A percentile compares a stretch with the other conserved stretches of the same genome.
Evolutionary conservation across 2,888 invertebrate species (phyloP).

Genomic region (Synergus umbraculus): DNA sequence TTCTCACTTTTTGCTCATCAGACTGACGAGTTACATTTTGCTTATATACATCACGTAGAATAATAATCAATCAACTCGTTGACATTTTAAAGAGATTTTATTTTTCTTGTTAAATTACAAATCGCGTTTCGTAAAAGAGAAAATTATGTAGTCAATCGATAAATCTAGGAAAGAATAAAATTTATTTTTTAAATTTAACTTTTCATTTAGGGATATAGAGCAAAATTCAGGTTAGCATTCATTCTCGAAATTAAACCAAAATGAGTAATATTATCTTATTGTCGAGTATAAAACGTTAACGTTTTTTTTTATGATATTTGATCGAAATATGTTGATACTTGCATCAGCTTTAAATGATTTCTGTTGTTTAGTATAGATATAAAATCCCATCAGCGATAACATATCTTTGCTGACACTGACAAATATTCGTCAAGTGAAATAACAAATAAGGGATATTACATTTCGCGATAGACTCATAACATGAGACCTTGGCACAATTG

Average conservation of each 20-base stretch:
- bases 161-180: background rate
- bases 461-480: constrained; percentile 24
- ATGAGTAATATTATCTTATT: constrained; percentile 3
- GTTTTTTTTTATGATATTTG: background rate
- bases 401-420: background rate
- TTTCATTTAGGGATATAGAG: background rate
- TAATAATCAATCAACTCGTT: constrained; percentile 19
- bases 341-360: constrained; percentile 17
- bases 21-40: constrained; percentile 1
- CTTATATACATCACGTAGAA: constrained; percentile 1
- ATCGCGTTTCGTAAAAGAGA: background rate
- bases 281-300: background rate
- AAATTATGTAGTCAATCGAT: background rate
- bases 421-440: background rate
- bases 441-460: constrained; percentile 5
- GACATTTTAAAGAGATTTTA: background rate
- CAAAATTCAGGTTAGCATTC: background rate
- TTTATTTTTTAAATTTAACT: background rate
- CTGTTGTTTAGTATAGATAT: constrained; percentile 11
- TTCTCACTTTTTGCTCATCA: background rate
- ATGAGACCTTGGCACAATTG: constrained; percentile 25
- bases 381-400: constrained; percentile 1
- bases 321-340: background rate
- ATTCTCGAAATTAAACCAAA: background rate
- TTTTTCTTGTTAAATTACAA: background rate